Conservation (phyloP, 1,140 invertebrate genomes). For the Sitophilus oryzae region DNA sequence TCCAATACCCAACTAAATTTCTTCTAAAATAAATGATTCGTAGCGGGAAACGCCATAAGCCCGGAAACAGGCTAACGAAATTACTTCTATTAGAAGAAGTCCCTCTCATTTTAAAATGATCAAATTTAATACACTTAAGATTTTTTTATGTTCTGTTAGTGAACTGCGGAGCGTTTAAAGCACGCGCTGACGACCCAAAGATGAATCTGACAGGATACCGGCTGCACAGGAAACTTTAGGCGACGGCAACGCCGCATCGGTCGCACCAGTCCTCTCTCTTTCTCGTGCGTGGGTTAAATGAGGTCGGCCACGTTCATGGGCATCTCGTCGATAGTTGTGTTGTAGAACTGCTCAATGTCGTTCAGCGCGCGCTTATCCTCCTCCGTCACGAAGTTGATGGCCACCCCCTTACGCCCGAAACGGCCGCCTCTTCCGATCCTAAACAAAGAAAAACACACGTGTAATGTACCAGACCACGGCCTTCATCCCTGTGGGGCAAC, state of each 20-base stretch:
- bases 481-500: no score
- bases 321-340: constrained; percentile 98
- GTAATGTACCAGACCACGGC: no score
- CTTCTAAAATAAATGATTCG: constrained; percentile 51
- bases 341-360: constrained; percentile 98
- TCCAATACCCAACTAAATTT: constrained; percentile 69
- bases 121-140: constrained; percentile 29
- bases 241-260: constrained; percentile 42
- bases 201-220: constrained; percentile 43
- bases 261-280: constrained; percentile 29
- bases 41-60: constrained; percentile 12
- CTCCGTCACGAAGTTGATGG: constrained; percentile 97
- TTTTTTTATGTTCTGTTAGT: constrained; percentile 28
- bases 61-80: background rate
- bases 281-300: constrained; percentile 82
- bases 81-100: background rate
- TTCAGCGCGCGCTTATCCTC: constrained; percentile 89
- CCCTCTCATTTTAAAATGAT: background rate
- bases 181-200: constrained; percentile 41
- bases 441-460: constrained; percentile 45
- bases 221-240: constrained; percentile 47
- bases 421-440: constrained; percentile 99
- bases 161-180: constrained; percentile 28
- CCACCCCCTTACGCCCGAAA: constrained; percentile 99
- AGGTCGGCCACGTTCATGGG: constrained; percentile 98